A percentile compares a stretch with the other conserved stretches of the same genome.
These are phyloP conservation scores for Idaea dimidiata DNA, from an alignment of 2,888 invertebrate genomes.

Conservation along the genomic window DNA sequence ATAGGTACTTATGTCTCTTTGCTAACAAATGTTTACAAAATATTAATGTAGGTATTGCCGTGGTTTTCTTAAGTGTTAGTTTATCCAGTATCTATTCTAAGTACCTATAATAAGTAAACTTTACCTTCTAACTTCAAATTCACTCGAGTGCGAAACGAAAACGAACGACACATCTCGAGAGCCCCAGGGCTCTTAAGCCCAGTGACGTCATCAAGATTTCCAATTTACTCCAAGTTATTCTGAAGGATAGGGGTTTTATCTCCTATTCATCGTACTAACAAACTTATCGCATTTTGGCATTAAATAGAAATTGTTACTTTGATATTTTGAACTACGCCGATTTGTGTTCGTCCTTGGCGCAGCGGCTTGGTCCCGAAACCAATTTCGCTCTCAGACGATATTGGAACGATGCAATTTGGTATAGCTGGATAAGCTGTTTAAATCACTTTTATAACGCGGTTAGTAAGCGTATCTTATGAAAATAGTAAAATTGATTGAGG, in stretches of 20 bases:
- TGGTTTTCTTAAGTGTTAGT: not conserved
- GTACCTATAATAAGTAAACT: not conserved
- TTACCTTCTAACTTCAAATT: constrained; percentile 31
- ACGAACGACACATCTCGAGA: constrained; percentile 35
- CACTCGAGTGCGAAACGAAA: constrained; percentile 35
- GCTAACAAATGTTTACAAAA: too few relatives aligned
- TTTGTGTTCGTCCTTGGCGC: not conserved
- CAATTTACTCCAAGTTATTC: constrained; percentile 43
- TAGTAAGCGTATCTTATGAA: not conserved
- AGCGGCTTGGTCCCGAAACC: not conserved
- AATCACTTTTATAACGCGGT: not conserved
- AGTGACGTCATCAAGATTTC: constrained; percentile 45
- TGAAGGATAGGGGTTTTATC: constrained; percentile 44
- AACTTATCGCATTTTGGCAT: constrained; percentile 38
- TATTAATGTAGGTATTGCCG: too few relatives aligned
- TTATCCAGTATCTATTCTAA: not conserved
- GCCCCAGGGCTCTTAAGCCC: constrained; percentile 37
- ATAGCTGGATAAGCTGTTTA: not conserved
- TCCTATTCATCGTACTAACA: constrained; percentile 35
- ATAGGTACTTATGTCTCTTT: too few relatives aligned
- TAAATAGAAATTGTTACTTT: constrained; percentile 25
- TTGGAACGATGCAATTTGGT: not conserved
- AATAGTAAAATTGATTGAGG: not conserved
- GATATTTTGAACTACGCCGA: constrained; percentile 15
- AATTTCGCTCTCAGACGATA: not conserved